Conservation (phyloP, 2,113 vertebrate species). For the Melospiza melodia region DNA sequence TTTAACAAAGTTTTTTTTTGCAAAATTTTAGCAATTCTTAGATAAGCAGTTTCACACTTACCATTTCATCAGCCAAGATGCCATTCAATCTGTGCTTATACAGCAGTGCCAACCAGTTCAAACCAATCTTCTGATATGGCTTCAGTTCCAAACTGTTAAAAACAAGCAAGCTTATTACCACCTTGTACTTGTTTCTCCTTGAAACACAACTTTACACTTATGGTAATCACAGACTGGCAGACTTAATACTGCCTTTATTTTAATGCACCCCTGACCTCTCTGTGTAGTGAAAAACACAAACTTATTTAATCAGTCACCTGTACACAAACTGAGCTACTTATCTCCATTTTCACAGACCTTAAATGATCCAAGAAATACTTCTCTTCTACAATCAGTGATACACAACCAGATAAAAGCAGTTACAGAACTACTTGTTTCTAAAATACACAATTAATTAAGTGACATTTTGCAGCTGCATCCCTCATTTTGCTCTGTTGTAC, state of each 20-base stretch:
- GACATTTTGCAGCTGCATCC: not conserved
- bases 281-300: fast-evolving
- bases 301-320: not conserved
- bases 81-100: conserved; percentile 91
- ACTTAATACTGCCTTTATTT: not conserved
- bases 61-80: conserved; percentile 99
- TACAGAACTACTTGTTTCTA: not conserved
- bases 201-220: not conserved
- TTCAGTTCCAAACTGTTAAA: conserved; percentile 85
- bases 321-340: not conserved
- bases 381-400: not conserved
- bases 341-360: not conserved
- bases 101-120: conserved; percentile 93
- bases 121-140: conserved; percentile 93
- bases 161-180: conserved; percentile 11
- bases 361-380: not conserved
- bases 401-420: not conserved
- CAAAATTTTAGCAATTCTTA: fast-evolving
- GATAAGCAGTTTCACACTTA: conserved; percentile 63
- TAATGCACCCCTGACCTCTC: not conserved
- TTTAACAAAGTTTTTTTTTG: not conserved
- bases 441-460: not conserved
- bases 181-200: not conserved
- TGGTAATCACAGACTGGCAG: not conserved
- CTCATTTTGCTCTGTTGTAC: not conserved